Percentiles rank a stretch among this genome's conserved stretches.
Conservation (phyloP, 2,888 invertebrate species). For the Nysson spinosus region DNA sequence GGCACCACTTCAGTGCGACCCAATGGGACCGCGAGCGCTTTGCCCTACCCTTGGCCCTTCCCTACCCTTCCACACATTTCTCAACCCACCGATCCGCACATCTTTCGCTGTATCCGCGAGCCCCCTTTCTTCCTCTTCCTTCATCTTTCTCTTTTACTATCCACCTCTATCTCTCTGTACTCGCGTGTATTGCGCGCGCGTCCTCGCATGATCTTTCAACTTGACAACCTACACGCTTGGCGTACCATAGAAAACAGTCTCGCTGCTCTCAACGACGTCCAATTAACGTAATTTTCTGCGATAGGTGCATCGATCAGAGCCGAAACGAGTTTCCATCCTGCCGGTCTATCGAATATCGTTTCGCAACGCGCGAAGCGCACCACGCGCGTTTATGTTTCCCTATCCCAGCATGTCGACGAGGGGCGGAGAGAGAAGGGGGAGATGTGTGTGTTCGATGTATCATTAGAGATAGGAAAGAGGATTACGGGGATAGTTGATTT, state of each 20-base stretch:
- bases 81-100: slow-evolving; percentile 3
- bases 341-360: slow-evolving; percentile 14
- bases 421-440: background rate
- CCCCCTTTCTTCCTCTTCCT: background rate
- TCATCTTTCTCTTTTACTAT: background rate
- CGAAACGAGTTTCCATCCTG: slow-evolving; percentile 36
- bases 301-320: slow-evolving; percentile 62
- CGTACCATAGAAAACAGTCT: slow-evolving; percentile 63
- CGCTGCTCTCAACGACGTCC: slow-evolving; percentile 66
- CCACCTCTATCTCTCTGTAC: background rate
- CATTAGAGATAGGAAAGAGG: too few species aligned
- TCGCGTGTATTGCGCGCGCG: background rate
- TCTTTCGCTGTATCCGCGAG: slow-evolving; percentile 16
- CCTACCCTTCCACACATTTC: background rate
- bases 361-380: background rate
- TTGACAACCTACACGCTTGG: slow-evolving; percentile 43
- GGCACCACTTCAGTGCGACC: slow-evolving; percentile 48
- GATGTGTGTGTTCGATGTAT: background rate
- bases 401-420: too few species aligned
- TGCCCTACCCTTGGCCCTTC: slow-evolving; percentile 15
- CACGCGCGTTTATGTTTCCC: background rate
- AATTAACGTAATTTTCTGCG: slow-evolving; percentile 68
- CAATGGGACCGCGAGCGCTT: slow-evolving; percentile 50
- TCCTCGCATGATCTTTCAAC: slow-evolving; percentile 22
- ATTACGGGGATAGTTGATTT: too few species aligned